Evolutionary conservation across 2,888 invertebrate genomes (phyloP).

Genomic region (Philhelius pedissequus): DNA sequence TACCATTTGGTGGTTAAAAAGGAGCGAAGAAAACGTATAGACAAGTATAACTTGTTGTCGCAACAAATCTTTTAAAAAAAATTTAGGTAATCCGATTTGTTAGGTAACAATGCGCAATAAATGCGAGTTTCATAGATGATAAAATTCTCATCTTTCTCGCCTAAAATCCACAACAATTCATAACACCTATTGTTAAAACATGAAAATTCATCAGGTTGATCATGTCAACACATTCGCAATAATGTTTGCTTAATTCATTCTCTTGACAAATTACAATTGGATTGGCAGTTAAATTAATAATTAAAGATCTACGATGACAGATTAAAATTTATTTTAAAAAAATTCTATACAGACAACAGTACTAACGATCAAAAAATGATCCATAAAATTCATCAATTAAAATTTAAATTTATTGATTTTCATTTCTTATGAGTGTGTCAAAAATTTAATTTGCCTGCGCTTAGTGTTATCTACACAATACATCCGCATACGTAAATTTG

Average conservation of each 20-base stretch:
- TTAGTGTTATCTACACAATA: neutral
- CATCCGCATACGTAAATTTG: no score
- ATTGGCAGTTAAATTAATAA: conserved; percentile 13
- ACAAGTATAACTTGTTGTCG: no score
- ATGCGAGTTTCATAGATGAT: no score
- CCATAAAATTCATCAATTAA: conserved; percentile 24
- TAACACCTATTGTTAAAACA: neutral
- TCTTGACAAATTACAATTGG: neutral
- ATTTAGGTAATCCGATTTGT: no score
- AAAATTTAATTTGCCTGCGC: conserved; percentile 9
- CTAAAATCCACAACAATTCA: neutral
- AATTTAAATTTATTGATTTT: conserved; percentile 19
- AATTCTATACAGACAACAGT: neutral
- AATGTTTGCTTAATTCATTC: neutral
- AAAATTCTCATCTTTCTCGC: neutral
- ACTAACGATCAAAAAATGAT: conserved; percentile 9
- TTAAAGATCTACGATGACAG: conserved; percentile 8
- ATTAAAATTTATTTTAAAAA: neutral
- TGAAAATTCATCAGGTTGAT: neutral
- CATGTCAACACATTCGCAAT: neutral
- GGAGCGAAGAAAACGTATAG: no score
- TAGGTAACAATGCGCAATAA: no score
- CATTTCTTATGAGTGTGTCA: neutral
- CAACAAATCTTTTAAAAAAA: no score
- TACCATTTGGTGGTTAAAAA: no score